Evolutionary conservation across 2,113 vertebrate genomes (phyloP), one percentile per base, ranked within the genome.

Genomic region (Amphiprion ocellaris): DNA sequence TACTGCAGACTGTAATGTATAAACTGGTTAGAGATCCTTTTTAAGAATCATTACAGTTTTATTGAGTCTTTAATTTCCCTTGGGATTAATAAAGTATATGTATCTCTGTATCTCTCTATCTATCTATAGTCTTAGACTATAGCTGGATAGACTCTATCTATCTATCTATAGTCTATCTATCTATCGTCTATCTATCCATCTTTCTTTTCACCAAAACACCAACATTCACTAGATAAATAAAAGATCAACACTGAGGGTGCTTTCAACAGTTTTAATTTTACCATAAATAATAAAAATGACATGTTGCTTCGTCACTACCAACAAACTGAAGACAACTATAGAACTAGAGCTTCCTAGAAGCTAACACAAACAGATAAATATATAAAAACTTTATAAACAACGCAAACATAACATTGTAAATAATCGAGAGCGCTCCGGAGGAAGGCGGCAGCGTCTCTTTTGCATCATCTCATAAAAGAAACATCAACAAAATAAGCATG

Each of bases 341-440:
- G 58, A 77, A 28, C 49, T 47, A 46, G 4, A 84, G 89, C 87
- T 91, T 92, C 89, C 88, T 87, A 73, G 91, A 92, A 91, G 87
- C 89, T 55, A 89, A 90, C 56, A 58, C 21, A 86, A 81, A 81
- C 12, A 46, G 19, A 80, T 68, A 67, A 66, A 82, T 71, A 80
- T 83, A 85, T 63, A 74, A 86, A 83, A 77, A 80, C 58, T 56
- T 30, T 71, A 8, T 39, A 79, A 79, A 79, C 37, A 68, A 17
- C 26, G 60, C 53, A 61, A 69, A 88, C 61, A 55, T 52, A 54
- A 75, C 19, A 7, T 19, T 60, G 59, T 23, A 74, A 80, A 63
- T 65, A 70, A 71, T 54, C 10, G 53, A 59, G 11, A 41, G 41
- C 49, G 69, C 69, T 74, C 63, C 49, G 21, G 70, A 63, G n/a